Conservation (phyloP, 2,797 vertebrate species). For the Gallinago nigripennis region DNA sequence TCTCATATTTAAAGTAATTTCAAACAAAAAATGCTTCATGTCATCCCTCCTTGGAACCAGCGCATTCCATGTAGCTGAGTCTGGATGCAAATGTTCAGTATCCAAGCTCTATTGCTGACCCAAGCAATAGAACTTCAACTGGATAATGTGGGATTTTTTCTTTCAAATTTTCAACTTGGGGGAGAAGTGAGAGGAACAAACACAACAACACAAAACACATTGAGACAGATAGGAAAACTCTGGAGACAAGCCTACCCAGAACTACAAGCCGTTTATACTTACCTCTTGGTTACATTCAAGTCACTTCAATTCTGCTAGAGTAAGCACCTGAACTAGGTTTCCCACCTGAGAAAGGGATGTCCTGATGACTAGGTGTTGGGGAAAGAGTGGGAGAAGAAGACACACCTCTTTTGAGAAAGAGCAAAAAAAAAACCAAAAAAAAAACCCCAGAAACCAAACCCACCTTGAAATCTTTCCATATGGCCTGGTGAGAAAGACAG, state of each 20-base stretch:
- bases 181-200: accelerated
- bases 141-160: background rate
- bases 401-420: background rate
- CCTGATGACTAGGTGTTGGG: background rate
- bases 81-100: background rate
- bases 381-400: background rate
- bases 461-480: background rate
- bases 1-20: background rate
- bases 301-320: background rate
- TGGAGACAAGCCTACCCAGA: background rate
- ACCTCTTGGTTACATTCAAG: background rate
- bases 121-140: background rate
- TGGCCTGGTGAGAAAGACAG: background rate
- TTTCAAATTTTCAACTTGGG: background rate
- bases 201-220: background rate
- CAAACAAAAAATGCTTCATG: background rate
- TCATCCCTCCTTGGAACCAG: background rate
- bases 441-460: background rate
- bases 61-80: background rate
- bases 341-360: background rate
- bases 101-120: background rate
- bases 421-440: background rate
- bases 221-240: background rate
- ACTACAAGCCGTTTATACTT: background rate
- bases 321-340: background rate